These are phyloP conservation scores for Vulpes ferrilata DNA, from an alignment of 2,113 vertebrate species.

Conservation along the genomic window DNA sequence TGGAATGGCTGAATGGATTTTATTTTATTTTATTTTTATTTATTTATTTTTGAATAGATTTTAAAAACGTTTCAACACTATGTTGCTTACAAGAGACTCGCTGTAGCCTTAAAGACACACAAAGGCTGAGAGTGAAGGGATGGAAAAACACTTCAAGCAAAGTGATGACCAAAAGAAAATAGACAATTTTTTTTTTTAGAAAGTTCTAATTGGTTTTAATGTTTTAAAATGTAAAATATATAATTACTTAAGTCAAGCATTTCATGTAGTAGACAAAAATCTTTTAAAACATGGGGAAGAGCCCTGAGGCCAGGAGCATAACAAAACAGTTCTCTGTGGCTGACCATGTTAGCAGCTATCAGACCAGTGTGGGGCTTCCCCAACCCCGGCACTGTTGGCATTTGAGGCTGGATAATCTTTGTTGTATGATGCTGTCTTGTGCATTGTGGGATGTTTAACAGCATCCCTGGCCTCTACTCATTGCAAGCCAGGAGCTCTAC, in stretches of 20 bases:
- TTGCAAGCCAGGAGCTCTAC: neutral
- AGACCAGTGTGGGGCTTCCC: neutral
- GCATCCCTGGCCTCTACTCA: neutral
- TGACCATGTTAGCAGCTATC: neutral
- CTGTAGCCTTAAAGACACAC: neutral
- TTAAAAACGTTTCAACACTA: neutral
- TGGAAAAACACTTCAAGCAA: neutral
- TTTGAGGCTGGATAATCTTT: accelerated
- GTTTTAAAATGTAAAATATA: neutral
- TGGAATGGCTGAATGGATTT: neutral
- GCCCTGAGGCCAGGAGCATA: neutral
- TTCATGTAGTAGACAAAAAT: neutral
- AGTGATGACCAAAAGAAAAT: neutral
- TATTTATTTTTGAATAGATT: neutral
- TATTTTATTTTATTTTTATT: neutral
- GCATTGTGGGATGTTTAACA: accelerated
- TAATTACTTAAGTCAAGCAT: neutral
- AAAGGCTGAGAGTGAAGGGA: neutral
- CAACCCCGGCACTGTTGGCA: accelerated
- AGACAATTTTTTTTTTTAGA: neutral
- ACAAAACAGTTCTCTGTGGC: neutral
- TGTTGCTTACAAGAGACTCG: neutral
- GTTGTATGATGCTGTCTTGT: accelerated
- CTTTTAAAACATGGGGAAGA: neutral
- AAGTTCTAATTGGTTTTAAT: neutral